Evolutionary conservation across 1,140 invertebrate genomes (phyloP), one percentile per base, ranked within the genome.

Genomic region (Brachionus rotundiformis): DNA sequence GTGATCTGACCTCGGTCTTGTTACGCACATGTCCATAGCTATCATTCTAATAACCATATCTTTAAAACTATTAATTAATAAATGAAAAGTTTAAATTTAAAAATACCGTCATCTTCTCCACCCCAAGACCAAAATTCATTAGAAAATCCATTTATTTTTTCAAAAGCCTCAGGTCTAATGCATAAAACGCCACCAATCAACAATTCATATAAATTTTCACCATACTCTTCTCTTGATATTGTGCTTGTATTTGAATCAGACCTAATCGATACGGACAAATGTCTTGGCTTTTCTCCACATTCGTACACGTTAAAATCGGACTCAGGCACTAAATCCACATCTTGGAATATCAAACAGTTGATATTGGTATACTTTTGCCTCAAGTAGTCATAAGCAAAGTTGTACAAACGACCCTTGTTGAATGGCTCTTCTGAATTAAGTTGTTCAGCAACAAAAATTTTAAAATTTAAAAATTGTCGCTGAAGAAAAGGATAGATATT

Each of bases 401-500:
- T 80, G 25, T 39, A 80, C 29, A 80, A 65, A 5, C 77, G 23
- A 27, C 77, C 77, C 36, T 80, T 80, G 23, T 80, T 80, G 27
- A 80, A 80, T 4, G 44, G 44, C 13, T 77, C 44, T 25, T 47
- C 6, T 16, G 13, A 3, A 47, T 77, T 77, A 7, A 33, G 16
- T 88, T 98, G 95, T 88, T 98, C 94, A 10, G 96, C 91, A 1
- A 98, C 90, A 88, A 94, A 93, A 84, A 98, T 94, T 75, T 91
- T 89, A 88, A 96, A 98, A 84, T 94, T 93, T 29, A 97, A 89
- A 84, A 92, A 90, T 88, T 98, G 95, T 25, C 91, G 89, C 82
- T 94, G 92, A 49, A 98, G 88, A 88, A 94, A 95, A 16, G 92
- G 92, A 88, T 97, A 95, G 86, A 98, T 93, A 85, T 94, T 94